Percentiles rank a stretch among this genome's conserved stretches.
Evolutionary conservation across 2,113 vertebrate species (phyloP).

Genomic region (Perognathus longimembris): DNA sequence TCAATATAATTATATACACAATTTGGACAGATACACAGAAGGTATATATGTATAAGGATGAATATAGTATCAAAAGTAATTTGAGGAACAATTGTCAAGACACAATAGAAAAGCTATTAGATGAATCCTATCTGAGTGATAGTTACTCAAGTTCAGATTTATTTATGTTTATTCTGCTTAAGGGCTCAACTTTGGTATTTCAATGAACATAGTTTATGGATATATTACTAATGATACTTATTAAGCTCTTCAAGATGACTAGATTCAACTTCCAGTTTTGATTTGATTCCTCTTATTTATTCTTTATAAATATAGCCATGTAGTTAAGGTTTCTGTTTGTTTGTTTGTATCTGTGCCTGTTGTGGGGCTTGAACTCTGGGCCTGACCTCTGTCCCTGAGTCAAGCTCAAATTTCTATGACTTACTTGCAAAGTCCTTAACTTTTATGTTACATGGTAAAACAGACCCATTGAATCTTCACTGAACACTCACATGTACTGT

Average conservation of each 20-base stretch:
- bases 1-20: neutral
- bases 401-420: neutral
- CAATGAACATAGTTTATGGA: no score
- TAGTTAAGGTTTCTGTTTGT: no score
- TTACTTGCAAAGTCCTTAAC: slow-evolving; percentile 5
- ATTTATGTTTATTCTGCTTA: no score
- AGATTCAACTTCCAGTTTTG: no score
- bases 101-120: slow-evolving; percentile 32
- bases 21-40: slow-evolving; percentile 4
- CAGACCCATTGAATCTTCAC: neutral
- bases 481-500: slow-evolving; percentile 90
- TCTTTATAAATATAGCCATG: no score
- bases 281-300: no score
- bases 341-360: no score
- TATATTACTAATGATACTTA: no score
- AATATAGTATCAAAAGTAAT: slow-evolving; percentile 49
- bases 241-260: no score
- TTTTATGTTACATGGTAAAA: neutral
- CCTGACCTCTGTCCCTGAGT: no score
- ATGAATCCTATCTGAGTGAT: neutral
- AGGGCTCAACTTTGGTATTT: no score
- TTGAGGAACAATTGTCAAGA: neutral
- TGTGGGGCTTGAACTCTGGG: no score
- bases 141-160: neutral
- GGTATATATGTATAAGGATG: neutral